Conservation (phyloP, 2,888 invertebrate genomes). For the Paralinhomoeus sp. region DNA sequence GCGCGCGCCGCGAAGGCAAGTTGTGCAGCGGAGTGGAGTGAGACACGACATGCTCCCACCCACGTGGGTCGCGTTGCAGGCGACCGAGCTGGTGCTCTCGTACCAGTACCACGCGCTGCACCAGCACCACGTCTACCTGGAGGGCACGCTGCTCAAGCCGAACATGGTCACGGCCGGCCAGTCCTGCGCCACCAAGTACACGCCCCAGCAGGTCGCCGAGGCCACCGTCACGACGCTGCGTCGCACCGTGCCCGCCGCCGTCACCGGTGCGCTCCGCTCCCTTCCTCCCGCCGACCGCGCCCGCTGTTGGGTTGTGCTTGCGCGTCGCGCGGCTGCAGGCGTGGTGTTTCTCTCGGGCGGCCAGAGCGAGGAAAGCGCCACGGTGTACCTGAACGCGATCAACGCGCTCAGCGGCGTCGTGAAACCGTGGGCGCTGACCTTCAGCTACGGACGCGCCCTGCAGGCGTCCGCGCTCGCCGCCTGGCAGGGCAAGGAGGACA, state of each 20-base stretch:
- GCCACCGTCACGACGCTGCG: conserved; percentile 80
- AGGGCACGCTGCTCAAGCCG: conserved; percentile 89
- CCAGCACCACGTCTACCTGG: conserved; percentile 89
- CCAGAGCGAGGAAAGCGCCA: conserved; percentile 90
- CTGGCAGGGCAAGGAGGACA: conserved; percentile 78
- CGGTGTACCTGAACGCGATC: conserved; percentile 83
- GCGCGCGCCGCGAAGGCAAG: conserved; percentile 58
- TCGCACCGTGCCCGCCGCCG: conserved; percentile 81
- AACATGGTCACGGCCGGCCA: conserved; percentile 95
- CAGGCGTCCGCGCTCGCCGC: conserved; percentile 81
- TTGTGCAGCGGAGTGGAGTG: no score
- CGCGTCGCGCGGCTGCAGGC: no score
- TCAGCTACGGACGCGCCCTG: conserved; percentile 91
- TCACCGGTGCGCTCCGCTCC: conserved; percentile 44
- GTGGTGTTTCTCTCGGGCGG: conserved; percentile 93
- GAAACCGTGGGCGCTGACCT: conserved; percentile 89
- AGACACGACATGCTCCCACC: no score
- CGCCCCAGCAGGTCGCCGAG: conserved; percentile 61
- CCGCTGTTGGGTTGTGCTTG: no score
- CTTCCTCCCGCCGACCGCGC: no score
- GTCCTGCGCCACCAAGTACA: conserved; percentile 47
- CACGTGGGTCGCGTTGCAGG: conserved; percentile 35
- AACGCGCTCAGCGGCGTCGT: conserved; percentile 40
- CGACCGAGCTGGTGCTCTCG: conserved; percentile 76
- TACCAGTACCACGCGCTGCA: conserved; percentile 84